phyloP scores from a whole-genome alignment of 2,113 vertebrate species.

The Xyrauchen texanus region DNA sequence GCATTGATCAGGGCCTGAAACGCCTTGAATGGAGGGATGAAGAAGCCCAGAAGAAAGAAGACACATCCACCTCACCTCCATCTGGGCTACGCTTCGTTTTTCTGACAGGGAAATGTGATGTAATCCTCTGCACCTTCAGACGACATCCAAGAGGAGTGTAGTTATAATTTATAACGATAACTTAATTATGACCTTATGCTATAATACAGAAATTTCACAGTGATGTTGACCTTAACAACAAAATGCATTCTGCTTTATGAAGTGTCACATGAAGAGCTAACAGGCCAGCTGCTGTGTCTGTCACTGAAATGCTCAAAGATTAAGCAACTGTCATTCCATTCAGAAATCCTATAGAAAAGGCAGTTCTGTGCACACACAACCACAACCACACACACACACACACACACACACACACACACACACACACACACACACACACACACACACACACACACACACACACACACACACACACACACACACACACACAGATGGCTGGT shows the following conservation, averaged over 20 bases:
- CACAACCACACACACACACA: slow-evolving; percentile 50
- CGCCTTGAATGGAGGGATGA: slow-evolving; percentile 57
- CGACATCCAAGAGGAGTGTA: background rate
- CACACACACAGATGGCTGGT: slow-evolving; percentile 71
- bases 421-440: slow-evolving; percentile 51
- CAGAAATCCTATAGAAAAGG: slow-evolving; percentile 3
- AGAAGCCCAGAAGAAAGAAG: background rate
- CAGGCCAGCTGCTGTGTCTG: slow-evolving; percentile 46
- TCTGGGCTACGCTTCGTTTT: too few species aligned
- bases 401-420: slow-evolving; percentile 54
- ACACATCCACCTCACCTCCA: too few species aligned
- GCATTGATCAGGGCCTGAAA: slow-evolving; percentile 62
- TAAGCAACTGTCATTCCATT: slow-evolving; percentile 52
- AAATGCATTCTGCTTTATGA: too few species aligned
- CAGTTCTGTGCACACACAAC: too few species aligned
- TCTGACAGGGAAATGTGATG: slow-evolving; percentile 6
- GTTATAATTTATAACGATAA: background rate
- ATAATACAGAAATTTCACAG: background rate
- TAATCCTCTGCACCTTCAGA: slow-evolving; percentile 26
- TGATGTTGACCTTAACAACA: too few species aligned
- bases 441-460: slow-evolving; percentile 52
- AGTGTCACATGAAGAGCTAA: background rate
- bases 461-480: slow-evolving; percentile 50
- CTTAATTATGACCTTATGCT: background rate
- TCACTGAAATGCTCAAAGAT: slow-evolving; percentile 38